Evolutionary conservation across 1,140 invertebrate genomes (phyloP).

Genomic region (Papilio polytes): DNA sequence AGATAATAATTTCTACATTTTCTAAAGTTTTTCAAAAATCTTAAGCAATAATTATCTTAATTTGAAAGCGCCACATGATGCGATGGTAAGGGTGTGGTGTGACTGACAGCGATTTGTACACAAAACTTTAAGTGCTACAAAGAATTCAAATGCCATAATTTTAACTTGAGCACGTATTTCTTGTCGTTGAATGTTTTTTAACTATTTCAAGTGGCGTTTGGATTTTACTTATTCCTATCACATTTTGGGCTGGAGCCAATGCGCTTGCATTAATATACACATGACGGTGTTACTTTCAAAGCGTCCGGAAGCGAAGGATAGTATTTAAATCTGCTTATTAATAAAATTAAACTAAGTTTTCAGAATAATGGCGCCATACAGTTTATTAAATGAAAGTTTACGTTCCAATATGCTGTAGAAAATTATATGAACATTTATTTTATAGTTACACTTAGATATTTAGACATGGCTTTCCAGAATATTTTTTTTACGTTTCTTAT

Average conservation of each 20-base stretch:
- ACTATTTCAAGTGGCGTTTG: slow-evolving; percentile 17
- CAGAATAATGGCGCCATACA: slow-evolving; percentile 4
- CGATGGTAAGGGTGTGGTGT: slow-evolving; percentile 12
- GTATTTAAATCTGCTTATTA: slow-evolving; percentile 11
- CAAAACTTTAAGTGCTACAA: neutral
- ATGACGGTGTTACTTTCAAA: slow-evolving; percentile 1
- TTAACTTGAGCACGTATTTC: slow-evolving; percentile 8
- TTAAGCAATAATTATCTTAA: slow-evolving; percentile 11
- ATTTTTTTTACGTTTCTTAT: too few relatives aligned
- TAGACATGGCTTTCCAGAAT: too few relatives aligned
- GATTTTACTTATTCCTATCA: neutral
- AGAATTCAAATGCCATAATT: slow-evolving; percentile 6
- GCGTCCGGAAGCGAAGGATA: neutral
- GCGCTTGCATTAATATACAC: slow-evolving; percentile 4
- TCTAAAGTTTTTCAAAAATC: slow-evolving; percentile 23
- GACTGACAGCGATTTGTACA: slow-evolving; percentile 25
- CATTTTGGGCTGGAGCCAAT: slow-evolving; percentile 2
- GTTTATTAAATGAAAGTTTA: neutral
- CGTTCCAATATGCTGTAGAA: neutral
- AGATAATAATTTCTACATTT: slow-evolving; percentile 26
- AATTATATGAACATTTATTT: neutral
- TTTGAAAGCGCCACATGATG: slow-evolving; percentile 6
- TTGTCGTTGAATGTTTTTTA: slow-evolving; percentile 13
- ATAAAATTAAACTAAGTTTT: neutral
- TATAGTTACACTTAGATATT: neutral